A percentile compares a stretch with the other conserved stretches of the same genome.
Conservation (phyloP, 2,797 vertebrate genomes). For the Euphonia xanthogaster region DNA sequence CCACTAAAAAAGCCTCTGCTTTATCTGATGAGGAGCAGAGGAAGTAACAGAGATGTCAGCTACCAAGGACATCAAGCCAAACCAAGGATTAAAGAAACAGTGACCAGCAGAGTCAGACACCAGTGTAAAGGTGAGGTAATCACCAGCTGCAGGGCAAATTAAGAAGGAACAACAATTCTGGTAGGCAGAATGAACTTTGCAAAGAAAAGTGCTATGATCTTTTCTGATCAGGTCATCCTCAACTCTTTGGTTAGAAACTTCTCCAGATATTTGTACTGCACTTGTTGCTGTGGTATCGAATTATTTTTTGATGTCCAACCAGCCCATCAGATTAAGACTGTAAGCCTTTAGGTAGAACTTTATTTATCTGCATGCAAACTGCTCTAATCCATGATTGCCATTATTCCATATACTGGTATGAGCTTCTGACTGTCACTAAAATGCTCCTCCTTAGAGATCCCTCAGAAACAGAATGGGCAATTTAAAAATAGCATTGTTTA, state of each 20-base stretch:
- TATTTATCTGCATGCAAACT: not conserved
- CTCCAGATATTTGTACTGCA: not conserved
- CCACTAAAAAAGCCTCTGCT: not conserved
- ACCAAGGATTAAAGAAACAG: not conserved
- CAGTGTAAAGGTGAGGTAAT: not conserved
- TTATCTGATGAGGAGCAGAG: not conserved
- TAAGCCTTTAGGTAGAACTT: not conserved
- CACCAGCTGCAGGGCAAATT: not conserved
- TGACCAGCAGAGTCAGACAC: not conserved
- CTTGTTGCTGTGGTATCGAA: not conserved
- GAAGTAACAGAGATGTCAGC: not conserved
- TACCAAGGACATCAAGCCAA: not conserved
- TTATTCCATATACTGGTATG: not conserved
- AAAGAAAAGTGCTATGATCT: not conserved
- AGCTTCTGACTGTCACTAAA: not conserved
- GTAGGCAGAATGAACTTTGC: not conserved
- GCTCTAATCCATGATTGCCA: not conserved
- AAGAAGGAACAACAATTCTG: not conserved
- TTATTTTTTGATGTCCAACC: not conserved
- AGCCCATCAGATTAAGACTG: not conserved
- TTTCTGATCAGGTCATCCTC: not conserved
- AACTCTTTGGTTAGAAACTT: not conserved
- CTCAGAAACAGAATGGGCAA: not conserved
- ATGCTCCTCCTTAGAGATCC: not conserved
- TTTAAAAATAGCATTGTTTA: not conserved